Evolutionary conservation across 2,797 vertebrate species (phyloP).

Genomic region (Orientallactaga sibirica): DNA sequence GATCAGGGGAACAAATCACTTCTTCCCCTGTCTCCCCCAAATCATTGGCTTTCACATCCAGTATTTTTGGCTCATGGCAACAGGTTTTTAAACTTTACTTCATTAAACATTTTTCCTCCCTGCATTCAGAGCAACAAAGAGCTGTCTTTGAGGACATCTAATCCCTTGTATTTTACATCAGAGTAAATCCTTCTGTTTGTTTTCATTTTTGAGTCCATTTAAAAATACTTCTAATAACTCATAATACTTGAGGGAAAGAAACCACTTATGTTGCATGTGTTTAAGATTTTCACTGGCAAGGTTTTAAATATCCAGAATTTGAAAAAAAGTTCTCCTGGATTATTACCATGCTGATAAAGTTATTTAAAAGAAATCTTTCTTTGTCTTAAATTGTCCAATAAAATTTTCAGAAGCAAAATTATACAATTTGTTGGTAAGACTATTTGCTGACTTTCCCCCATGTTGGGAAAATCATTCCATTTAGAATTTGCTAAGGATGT

Average conservation of each 20-base stretch:
- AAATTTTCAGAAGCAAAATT: conserved; percentile 87
- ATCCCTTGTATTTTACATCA: conserved; percentile 90
- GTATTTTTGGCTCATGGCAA: conserved; percentile 99
- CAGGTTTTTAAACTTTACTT: conserved; percentile 98
- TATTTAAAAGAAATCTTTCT: conserved; percentile 72
- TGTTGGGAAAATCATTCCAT: conserved; percentile 82
- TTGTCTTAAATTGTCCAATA: conserved; percentile 89
- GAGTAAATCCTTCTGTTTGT: conserved; percentile 85
- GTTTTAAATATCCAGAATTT: conserved; percentile 79
- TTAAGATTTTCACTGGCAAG: conserved; percentile 79
- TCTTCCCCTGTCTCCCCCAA: conserved; percentile 98
- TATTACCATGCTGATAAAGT: conserved; percentile 76
- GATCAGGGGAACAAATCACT: conserved; percentile 98
- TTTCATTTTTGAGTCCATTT: conserved; percentile 76
- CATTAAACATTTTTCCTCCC: conserved; percentile 91
- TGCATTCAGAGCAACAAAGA: conserved; percentile 89
- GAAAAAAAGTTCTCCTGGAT: conserved; percentile 81
- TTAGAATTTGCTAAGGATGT: conserved; percentile 84
- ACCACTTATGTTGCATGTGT: conserved; percentile 78
- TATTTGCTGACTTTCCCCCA: conserved; percentile 70
- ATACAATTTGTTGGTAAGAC: conserved; percentile 86
- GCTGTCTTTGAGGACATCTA: conserved; percentile 94
- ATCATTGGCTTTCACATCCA: conserved; percentile 98
- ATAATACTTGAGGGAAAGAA: conserved; percentile 84
- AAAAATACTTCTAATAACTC: conserved; percentile 76